phyloP scores from a whole-genome alignment of 2,797 vertebrate species.

The Agapornis canus region DNA sequence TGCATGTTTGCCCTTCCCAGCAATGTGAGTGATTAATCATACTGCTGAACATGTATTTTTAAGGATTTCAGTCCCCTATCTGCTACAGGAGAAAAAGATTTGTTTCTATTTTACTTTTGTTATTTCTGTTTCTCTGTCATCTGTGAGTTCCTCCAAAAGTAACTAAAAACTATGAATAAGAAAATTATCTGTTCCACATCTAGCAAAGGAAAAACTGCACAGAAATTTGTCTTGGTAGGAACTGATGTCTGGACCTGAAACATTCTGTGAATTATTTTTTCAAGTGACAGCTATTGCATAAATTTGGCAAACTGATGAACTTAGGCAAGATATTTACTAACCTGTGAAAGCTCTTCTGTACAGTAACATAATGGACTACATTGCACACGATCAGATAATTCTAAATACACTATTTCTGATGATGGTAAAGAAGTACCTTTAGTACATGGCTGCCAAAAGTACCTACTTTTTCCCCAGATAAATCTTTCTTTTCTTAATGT shows the following conservation, averaged over 20 bases:
- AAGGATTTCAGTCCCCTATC: background rate
- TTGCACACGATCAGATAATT: background rate
- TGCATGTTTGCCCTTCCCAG: background rate
- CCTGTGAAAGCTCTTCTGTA: background rate
- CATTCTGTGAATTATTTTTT: background rate
- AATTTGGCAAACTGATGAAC: background rate
- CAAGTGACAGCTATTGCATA: background rate
- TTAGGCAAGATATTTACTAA: background rate
- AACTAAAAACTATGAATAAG: background rate
- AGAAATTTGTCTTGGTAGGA: background rate
- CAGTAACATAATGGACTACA: background rate
- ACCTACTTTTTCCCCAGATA: background rate
- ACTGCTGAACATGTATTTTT: background rate
- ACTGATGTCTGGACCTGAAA: background rate
- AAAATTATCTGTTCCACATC: background rate
- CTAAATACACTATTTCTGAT: background rate
- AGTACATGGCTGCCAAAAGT: background rate
- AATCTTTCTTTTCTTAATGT: background rate
- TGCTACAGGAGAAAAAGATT: background rate
- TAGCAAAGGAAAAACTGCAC: background rate
- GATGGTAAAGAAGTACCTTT: background rate
- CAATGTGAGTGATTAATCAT: background rate
- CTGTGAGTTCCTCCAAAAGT: background rate
- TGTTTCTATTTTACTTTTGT: background rate
- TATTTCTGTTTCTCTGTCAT: background rate